Conservation (phyloP, 2,888 invertebrate genomes). For the Trissolcus brochymenae region DNA sequence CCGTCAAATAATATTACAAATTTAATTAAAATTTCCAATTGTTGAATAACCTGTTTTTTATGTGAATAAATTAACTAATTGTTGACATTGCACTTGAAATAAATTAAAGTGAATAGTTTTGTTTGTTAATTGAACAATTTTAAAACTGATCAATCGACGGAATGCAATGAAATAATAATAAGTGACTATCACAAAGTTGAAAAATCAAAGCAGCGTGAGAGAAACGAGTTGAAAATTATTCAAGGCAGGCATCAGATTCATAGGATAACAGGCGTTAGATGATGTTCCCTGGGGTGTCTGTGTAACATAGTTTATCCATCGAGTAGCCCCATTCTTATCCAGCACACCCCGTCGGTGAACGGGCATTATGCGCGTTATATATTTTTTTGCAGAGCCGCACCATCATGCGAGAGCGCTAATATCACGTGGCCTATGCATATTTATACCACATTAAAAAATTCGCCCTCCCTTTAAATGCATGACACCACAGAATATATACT, state of each 20-base stretch:
- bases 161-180: too few relatives aligned
- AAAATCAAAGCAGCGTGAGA: conserved; percentile 12
- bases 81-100: too few relatives aligned
- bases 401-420: conserved; percentile 74
- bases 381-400: conserved; percentile 65
- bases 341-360: conserved; percentile 52
- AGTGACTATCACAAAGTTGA: not conserved
- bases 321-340: conserved; percentile 67
- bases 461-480: conserved; percentile 66
- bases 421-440: conserved; percentile 75
- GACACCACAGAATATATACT: conserved; percentile 39
- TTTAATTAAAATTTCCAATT: too few relatives aligned
- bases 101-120: too few relatives aligned
- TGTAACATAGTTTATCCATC: conserved; percentile 78
- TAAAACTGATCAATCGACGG: too few relatives aligned
- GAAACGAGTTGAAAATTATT: conserved; percentile 63
- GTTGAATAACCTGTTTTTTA: too few relatives aligned
- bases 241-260: conserved; percentile 66
- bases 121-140: too few relatives aligned
- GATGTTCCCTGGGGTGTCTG: conserved; percentile 73
- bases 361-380: conserved; percentile 67
- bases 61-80: too few relatives aligned
- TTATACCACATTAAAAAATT: conserved; percentile 76
- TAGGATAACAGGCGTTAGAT: conserved; percentile 76
- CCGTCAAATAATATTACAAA: too few relatives aligned